Evolutionary conservation across 2,113 vertebrate genomes (phyloP).

Genomic region (Cheirogaleus medius): DNA sequence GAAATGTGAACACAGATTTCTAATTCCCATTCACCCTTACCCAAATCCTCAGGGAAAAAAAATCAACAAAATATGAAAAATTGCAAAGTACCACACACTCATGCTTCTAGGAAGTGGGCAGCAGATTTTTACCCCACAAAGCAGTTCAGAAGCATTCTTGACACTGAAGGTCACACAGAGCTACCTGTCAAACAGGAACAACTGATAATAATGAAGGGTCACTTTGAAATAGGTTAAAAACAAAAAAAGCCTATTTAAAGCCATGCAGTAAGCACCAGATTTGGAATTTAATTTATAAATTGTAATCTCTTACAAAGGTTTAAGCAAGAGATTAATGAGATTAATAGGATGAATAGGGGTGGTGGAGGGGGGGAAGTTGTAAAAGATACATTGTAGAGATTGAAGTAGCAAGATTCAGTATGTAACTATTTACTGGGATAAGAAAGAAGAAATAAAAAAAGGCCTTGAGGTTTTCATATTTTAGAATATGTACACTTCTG

Average conservation of each 20-base stretch:
- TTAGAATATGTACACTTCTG: background rate
- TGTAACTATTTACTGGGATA: background rate
- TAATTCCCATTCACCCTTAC: background rate
- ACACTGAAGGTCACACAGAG: background rate
- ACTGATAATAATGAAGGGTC: background rate
- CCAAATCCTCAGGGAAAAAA: background rate
- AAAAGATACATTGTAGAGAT: background rate
- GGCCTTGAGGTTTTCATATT: background rate
- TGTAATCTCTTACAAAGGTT: background rate
- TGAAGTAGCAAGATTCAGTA: background rate
- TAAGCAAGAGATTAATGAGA: background rate
- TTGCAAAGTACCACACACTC: background rate
- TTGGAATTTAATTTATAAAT: background rate
- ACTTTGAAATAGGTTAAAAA: background rate
- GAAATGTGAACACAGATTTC: background rate
- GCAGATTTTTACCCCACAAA: background rate
- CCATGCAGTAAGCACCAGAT: background rate
- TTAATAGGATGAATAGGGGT: background rate
- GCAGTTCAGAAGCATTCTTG: background rate
- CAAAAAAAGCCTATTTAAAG: background rate
- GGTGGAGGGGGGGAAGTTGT: background rate
- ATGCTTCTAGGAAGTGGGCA: background rate
- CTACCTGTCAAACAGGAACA: background rate
- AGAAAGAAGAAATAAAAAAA: slow-evolving; percentile 11
- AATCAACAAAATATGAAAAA: background rate